Percentiles rank a stretch among this genome's conserved stretches.
Evolutionary conservation across 2,888 invertebrate species (phyloP).

Genomic region (Polyommatus iphigenia): DNA sequence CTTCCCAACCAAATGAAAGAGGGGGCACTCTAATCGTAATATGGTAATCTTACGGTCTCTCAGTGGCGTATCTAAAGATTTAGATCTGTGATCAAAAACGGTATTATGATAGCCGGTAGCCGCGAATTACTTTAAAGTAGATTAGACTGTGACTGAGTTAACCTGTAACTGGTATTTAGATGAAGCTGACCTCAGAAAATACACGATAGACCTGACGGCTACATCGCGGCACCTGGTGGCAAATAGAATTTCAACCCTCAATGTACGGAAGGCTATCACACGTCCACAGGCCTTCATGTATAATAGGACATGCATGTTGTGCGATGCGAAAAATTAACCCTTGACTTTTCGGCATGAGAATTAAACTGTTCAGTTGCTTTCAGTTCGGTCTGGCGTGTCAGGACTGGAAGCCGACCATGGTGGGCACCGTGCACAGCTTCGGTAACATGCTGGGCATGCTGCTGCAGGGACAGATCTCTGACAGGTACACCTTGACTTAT

Average conservation of each 20-base stretch:
- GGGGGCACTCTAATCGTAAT: too few species aligned
- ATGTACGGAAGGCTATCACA: too few species aligned
- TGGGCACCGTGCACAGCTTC: slow-evolving; percentile 68
- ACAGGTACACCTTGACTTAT: slow-evolving; percentile 53
- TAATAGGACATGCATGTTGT: too few species aligned
- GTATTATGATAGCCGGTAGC: neutral
- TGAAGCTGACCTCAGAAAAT: neutral
- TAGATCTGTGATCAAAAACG: neutral
- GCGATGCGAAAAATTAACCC: too few species aligned
- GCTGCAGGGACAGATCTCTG: slow-evolving; percentile 69
- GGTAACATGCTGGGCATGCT: slow-evolving; percentile 69
- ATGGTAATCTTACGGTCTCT: too few species aligned
- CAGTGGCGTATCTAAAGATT: neutral
- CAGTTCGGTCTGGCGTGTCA: slow-evolving; percentile 69
- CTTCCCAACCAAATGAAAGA: too few species aligned
- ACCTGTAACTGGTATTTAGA: neutral
- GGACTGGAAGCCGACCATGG: slow-evolving; percentile 70
- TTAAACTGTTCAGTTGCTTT: neutral
- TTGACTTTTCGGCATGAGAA: too few species aligned
- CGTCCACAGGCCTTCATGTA: too few species aligned
- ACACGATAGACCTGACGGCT: too few species aligned
- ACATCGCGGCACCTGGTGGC: too few species aligned
- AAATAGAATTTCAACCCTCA: too few species aligned
- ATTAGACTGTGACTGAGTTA: neutral
- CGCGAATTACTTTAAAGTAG: neutral